These are phyloP conservation scores for Catharus bicknelli DNA, from an alignment of 2,113 vertebrate species.

Conservation along the genomic window DNA sequence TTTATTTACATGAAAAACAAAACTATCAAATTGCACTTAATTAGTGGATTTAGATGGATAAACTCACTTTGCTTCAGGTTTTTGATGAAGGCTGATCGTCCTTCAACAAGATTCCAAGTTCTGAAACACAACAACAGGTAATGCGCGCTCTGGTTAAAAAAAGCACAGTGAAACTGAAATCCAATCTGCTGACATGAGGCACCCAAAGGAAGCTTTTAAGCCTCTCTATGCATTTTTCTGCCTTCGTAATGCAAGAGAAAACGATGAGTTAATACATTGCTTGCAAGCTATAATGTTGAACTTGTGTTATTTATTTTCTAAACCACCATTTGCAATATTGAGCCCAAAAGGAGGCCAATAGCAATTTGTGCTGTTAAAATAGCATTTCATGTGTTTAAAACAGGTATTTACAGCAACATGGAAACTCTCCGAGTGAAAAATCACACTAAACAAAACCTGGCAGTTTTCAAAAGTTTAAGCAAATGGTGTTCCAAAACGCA, in stretches of 20 bases:
- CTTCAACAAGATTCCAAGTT: conserved; percentile 96
- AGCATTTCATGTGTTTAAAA: neutral
- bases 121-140: conserved; percentile 72
- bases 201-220: conserved; percentile 23
- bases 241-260: conserved; percentile 9
- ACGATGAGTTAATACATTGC: neutral
- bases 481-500: neutral
- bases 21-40: neutral
- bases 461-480: neutral
- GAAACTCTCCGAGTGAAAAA: neutral
- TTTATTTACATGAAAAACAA: neutral
- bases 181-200: neutral
- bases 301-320: neutral
- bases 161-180: neutral
- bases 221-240: neutral
- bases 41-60: neutral
- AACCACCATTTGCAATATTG: neutral
- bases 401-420: neutral
- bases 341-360: neutral
- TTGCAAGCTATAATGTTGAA: neutral
- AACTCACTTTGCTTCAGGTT: conserved; percentile 95
- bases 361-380: neutral
- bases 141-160: neutral
- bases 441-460: neutral
- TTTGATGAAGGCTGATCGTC: conserved; percentile 94